Base-by-base conservation (phyloP, 64 coral and sea anemone genomes). In the Actinia equina region DNA sequence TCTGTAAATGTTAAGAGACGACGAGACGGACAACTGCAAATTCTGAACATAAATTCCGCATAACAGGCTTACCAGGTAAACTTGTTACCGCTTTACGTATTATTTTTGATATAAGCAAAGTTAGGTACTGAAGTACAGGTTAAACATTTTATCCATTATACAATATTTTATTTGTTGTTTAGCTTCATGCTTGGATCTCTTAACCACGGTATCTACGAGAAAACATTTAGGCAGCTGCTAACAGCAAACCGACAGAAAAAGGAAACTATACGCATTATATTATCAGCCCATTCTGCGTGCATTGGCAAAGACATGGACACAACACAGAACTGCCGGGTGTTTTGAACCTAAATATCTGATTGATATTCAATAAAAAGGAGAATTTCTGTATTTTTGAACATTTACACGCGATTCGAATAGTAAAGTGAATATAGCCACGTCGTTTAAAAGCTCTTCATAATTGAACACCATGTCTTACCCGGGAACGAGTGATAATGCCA, bases 401-500 rank as follows among this genome's bases (percentile, higher is more conserved):
- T 74, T 27, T 13, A 74, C 4, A 37, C n/a, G 10, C 10, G 1
- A 71, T 74, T 30, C 4, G 9, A 41, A 25, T n/a, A 74, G 19
- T 4, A 4, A 65, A 25, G 62, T 10, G 20, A 65, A 65, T 65
- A 41, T 13, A 74, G 11, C 12, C 10, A 42, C n/a, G 11, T 15
- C 13, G n/a, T 74, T 74, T 30, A 74, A 26, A 27, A 74, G 12
- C 11, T 74, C 1, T 30, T 74, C 26, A 14, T 30, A 74, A 37
- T 1, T 37, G 30, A 37, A 23, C 19, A 74, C 20, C 7, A 91
- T 91, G 90, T 95, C 89, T 82, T 86, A 71, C 44, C 62, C 30
- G 27, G 89, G 53, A 17, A 86, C 74, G 26, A 91, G 86, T 77
- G 94, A 92, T 87, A 84, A 58, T 12, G n/a, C 63, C 86, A 20